These are phyloP conservation scores for Zaprionus nigranus DNA, from an alignment of 1,140 invertebrate species.

Conservation along the genomic window DNA sequence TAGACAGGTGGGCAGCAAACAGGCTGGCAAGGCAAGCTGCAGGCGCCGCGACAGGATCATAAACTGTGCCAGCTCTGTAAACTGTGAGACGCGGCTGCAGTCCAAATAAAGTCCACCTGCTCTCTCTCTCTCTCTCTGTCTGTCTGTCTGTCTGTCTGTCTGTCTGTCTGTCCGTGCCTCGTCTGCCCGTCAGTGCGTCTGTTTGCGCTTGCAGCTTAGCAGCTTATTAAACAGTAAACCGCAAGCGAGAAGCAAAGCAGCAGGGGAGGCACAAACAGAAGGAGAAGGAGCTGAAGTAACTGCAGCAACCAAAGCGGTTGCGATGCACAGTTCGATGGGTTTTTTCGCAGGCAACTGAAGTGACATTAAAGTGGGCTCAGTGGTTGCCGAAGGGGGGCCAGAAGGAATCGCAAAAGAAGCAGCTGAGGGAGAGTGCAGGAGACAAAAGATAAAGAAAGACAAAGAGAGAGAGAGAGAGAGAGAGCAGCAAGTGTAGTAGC, in stretches of 20 bases:
- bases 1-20: constrained; percentile 8
- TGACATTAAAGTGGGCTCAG: constrained; percentile 38
- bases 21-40: background rate
- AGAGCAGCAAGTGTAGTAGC: constrained; percentile 22
- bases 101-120: background rate
- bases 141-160: background rate
- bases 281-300: background rate
- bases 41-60: constrained; percentile 33
- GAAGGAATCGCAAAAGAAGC: background rate
- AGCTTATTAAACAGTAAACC: constrained; percentile 55
- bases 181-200: background rate
- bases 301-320: constrained; percentile 6
- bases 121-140: too few species aligned
- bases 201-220: constrained; percentile 46
- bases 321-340: constrained; percentile 22
- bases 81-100: constrained; percentile 15
- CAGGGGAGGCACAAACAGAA: background rate
- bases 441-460: background rate
- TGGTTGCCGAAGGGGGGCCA: constrained; percentile 20
- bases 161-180: too few species aligned
- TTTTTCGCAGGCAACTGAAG: constrained; percentile 23
- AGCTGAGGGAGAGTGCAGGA: background rate
- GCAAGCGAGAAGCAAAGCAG: background rate
- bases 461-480: background rate
- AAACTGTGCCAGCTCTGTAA: constrained; percentile 35